Conservation (phyloP, 2,797 vertebrate genomes). For the Dicrostonyx torquatus region DNA sequence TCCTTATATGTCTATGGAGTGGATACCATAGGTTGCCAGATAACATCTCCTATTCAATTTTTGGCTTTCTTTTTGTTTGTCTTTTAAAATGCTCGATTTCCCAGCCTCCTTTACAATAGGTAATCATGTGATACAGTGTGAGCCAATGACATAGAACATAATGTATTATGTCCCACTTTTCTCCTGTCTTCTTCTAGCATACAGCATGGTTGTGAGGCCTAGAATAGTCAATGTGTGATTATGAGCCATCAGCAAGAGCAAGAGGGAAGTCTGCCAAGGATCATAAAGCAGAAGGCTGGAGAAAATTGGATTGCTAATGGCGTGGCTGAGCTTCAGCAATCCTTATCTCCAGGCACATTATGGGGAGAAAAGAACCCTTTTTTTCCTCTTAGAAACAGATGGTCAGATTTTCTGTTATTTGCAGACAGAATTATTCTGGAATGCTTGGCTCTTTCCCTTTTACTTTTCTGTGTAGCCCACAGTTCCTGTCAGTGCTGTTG, state of each 20-base stretch:
- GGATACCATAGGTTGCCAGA: not conserved
- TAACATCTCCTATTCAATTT: not conserved
- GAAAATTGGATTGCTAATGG: not conserved
- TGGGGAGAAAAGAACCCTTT: not conserved
- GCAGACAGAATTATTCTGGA: not conserved
- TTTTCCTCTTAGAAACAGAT: slow-evolving; percentile 23
- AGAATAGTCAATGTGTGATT: not conserved
- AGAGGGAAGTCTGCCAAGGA: not conserved
- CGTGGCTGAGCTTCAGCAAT: not conserved
- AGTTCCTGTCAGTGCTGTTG: not conserved
- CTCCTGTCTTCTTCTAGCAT: not conserved
- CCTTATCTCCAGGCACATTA: not conserved
- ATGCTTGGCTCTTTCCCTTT: not conserved
- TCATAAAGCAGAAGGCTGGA: not conserved
- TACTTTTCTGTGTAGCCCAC: not conserved
- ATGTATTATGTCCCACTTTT: not conserved
- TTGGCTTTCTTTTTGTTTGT: not conserved
- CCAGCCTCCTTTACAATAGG: not conserved
- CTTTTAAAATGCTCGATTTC: not conserved
- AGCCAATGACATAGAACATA: not conserved
- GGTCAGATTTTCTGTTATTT: slow-evolving; percentile 23
- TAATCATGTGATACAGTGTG: not conserved
- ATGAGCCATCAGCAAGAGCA: not conserved
- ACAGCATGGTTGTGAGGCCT: not conserved
- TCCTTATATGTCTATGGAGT: not conserved